Evolutionary conservation across 2,888 invertebrate species (phyloP).

Genomic region (Lycocerus yunnanus): DNA sequence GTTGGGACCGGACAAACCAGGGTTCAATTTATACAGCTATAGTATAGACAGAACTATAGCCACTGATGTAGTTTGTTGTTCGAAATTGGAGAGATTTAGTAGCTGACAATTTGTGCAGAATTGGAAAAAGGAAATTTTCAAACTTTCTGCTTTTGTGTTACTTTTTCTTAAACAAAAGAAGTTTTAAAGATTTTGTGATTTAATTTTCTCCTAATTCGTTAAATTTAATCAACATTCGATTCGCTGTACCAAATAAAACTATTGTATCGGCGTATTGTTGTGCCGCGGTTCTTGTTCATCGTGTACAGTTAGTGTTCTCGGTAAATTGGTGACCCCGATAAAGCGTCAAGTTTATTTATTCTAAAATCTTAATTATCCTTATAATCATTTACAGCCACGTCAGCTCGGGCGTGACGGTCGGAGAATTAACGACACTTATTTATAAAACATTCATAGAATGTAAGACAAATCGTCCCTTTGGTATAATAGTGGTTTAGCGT

Average conservation of each 20-base stretch:
- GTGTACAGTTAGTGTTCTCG: too few relatives aligned
- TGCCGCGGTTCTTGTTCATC: too few relatives aligned
- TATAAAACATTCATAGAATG: neutral
- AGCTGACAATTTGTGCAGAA: slow-evolving; percentile 23
- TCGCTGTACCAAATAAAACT: too few relatives aligned
- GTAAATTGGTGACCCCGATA: neutral
- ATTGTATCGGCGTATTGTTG: too few relatives aligned
- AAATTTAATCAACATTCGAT: neutral
- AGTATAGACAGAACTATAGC: slow-evolving; percentile 29
- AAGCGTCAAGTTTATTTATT: neutral
- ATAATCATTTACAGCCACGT: too few relatives aligned
- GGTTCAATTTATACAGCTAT: slow-evolving; percentile 41
- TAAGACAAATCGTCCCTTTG: too few relatives aligned
- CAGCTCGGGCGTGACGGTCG: neutral
- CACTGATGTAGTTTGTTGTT: slow-evolving; percentile 38
- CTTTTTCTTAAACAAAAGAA: neutral
- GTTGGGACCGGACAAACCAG: slow-evolving; percentile 38
- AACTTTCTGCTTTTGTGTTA: slow-evolving; percentile 10
- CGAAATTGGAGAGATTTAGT: slow-evolving; percentile 22
- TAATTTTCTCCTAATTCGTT: neutral
- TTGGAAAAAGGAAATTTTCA: slow-evolving; percentile 19
- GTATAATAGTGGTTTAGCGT: too few relatives aligned
- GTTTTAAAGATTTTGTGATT: neutral
- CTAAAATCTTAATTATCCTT: too few relatives aligned
- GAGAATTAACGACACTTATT: neutral